phyloP scores from a whole-genome alignment of 2,888 invertebrate species.

The Thereva nobilitata region DNA sequence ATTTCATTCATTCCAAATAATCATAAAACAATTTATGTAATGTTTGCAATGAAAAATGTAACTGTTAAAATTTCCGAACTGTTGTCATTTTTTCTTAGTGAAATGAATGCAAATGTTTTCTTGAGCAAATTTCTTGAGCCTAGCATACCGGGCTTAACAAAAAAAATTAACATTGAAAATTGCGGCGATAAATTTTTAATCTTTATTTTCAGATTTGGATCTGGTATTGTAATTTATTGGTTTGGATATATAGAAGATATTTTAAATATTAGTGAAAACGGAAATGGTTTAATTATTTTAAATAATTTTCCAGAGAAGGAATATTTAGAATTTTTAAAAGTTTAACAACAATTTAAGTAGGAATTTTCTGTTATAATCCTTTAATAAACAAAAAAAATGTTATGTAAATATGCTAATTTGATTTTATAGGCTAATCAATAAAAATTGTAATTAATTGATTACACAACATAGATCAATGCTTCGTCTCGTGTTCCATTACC shows the following conservation, averaged over 20 bases:
- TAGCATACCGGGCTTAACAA: too few species aligned
- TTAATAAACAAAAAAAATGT: constrained; percentile 21
- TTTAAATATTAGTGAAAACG: constrained; percentile 63
- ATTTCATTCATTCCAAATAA: too few species aligned
- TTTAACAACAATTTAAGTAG: not conserved
- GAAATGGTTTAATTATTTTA: constrained; percentile 64
- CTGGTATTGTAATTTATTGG: constrained; percentile 95
- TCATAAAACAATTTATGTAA: too few species aligned
- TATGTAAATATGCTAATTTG: constrained; percentile 14
- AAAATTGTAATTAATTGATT: too few species aligned
- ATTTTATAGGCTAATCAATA: too few species aligned
- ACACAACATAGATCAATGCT: too few species aligned
- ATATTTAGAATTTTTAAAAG: constrained; percentile 55
- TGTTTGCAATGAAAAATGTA: too few species aligned
- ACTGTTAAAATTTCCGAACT: too few species aligned
- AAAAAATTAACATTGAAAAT: not conserved
- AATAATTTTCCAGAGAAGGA: constrained; percentile 62
- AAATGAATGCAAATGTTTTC: too few species aligned
- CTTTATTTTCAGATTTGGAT: constrained; percentile 70
- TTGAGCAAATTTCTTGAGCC: too few species aligned
- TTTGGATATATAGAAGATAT: constrained; percentile 79
- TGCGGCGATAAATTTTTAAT: not conserved
- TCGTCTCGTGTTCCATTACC: too few species aligned
- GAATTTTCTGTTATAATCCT: constrained; percentile 1
- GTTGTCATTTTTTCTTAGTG: too few species aligned